Base-by-base conservation (phyloP, 2,113 vertebrate genomes). In the Plectropomus leopardus region DNA sequence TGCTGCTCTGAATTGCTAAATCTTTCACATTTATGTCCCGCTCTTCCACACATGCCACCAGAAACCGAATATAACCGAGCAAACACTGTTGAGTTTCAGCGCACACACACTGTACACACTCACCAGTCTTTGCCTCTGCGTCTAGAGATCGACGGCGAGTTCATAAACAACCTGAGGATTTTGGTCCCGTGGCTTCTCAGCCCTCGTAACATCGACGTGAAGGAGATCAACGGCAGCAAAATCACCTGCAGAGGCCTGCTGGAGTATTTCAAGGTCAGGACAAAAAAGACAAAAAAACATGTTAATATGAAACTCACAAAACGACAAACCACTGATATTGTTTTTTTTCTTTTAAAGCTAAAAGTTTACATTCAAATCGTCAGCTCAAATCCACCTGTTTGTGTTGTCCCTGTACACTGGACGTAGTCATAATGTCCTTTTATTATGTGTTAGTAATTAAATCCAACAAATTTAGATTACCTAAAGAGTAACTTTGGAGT, bases 221-320 rank as follows among this genome's bases (percentile, higher is more conserved):
- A 99, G 92, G 98, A 99, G 94, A 99, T 99, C 94, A 99, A 99
- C 57, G 98, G 97, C 53, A 99, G 97, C 89, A 95, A 97, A 11
- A 99, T 99, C 94, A 99, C 97, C 81, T 99, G 98, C 82, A 95
- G 98, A 77, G 98, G 98, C 83, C 96, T 99, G 70, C 87, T 99
- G 93, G 98, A 99, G 80, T 99, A 98, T 90, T 99, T 99, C 86
- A 99, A 99, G 97, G 98, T 99, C 81, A 80, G 74, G 28, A 2
- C 34, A 17, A 16, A 51, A 15, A 5, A 21, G 28, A 2, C 34
- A 17, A 16, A 51, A 15, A 5, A 21, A 0, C 0, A 0, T 3
- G 45, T 34, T 19, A 9, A 23, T 8, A 10, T 24, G 19, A 57
- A 17, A 44, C 26, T 36, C 23, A 48, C 2, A 8, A 21, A 34